Conservation (phyloP, 2,113 vertebrate species). For the Lycaon pictus region DNA sequence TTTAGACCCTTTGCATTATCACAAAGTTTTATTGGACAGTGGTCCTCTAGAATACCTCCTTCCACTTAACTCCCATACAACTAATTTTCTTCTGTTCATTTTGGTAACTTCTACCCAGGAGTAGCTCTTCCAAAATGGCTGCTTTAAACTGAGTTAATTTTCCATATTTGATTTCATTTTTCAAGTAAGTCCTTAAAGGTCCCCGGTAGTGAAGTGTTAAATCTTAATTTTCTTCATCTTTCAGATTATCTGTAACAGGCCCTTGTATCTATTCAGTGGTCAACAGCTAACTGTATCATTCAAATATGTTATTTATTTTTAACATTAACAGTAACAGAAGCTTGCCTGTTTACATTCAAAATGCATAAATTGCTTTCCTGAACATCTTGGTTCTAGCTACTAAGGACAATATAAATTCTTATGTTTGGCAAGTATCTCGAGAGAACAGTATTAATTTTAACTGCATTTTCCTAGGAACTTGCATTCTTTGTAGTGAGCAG, state of each 20-base stretch:
- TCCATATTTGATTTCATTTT: background rate
- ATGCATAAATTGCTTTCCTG: conserved; percentile 17
- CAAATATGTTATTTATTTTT: background rate
- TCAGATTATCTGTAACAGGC: background rate
- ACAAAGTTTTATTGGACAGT: background rate
- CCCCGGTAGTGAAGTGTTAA: background rate
- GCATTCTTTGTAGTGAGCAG: background rate
- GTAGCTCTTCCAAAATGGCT: background rate
- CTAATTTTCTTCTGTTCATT: conserved; percentile 39
- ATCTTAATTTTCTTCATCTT: conserved; percentile 27
- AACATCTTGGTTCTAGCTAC: background rate
- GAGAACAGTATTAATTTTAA: background rate
- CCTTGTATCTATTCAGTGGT: background rate
- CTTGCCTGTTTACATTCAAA: conserved; percentile 5
- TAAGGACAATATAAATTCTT: conserved; percentile 6
- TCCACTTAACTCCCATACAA: background rate
- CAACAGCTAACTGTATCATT: background rate
- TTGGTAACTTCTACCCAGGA: background rate
- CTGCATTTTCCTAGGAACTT: background rate
- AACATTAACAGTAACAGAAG: background rate
- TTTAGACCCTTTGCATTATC: background rate
- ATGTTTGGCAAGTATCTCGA: background rate
- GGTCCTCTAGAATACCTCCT: background rate
- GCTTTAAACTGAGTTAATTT: conserved; percentile 3
- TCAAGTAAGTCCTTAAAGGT: background rate